Evolutionary conservation across 2,888 invertebrate genomes (phyloP).

Genomic region (Phorcus lineatus): DNA sequence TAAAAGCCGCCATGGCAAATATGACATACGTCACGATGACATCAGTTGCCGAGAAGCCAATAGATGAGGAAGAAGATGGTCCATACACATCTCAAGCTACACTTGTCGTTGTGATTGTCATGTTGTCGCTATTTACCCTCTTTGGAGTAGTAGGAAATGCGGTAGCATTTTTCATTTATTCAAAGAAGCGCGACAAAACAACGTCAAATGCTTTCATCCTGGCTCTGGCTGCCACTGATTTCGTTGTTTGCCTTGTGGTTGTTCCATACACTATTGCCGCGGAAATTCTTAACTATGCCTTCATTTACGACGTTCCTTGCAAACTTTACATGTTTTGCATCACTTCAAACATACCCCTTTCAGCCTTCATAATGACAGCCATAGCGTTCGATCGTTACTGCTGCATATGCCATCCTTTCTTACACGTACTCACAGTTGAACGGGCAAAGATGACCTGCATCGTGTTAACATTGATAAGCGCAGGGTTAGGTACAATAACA

Average conservation of each 20-base stretch:
- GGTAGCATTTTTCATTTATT: slow-evolving; percentile 67
- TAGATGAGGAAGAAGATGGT: too few relatives aligned
- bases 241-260: slow-evolving; percentile 62
- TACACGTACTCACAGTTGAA: slow-evolving; percentile 59
- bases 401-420: slow-evolving; percentile 72
- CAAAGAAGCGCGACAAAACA: slow-evolving; percentile 55
- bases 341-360: slow-evolving; percentile 70
- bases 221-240: slow-evolving; percentile 65
- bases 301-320: slow-evolving; percentile 63
- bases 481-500: slow-evolving; percentile 54
- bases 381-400: slow-evolving; percentile 70
- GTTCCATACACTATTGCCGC: slow-evolving; percentile 66
- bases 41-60: too few relatives aligned
- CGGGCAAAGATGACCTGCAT: slow-evolving; percentile 54
- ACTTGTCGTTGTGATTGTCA: slow-evolving; percentile 48
- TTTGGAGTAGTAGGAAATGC: slow-evolving; percentile 66
- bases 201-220: slow-evolving; percentile 69
- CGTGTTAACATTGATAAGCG: slow-evolving; percentile 46
- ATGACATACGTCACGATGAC: too few relatives aligned
- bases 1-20: too few relatives aligned
- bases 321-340: slow-evolving; percentile 71
- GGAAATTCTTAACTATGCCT: slow-evolving; percentile 53
- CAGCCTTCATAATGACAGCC: slow-evolving; percentile 70
- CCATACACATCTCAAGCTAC: neutral
- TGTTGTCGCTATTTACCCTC: slow-evolving; percentile 58